Percentiles rank a stretch among this genome's conserved stretches.
phyloP scores from a whole-genome alignment of 1,140 invertebrate species.

The Drosophila ananassae region DNA sequence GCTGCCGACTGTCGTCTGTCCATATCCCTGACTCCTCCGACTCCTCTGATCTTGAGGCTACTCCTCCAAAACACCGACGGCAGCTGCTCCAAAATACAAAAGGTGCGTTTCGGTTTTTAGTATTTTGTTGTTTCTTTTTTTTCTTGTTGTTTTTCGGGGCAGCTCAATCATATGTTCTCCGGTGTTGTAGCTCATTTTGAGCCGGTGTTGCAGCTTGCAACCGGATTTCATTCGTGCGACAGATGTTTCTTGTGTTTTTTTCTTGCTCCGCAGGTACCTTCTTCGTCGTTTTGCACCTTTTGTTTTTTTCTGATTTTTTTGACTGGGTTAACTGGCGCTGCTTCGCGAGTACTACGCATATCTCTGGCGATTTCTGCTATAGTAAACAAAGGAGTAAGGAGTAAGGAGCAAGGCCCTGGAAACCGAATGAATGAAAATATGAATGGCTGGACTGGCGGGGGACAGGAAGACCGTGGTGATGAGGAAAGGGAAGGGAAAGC shows the following conservation, averaged over 20 bases:
- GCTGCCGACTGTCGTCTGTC: conserved; percentile 32
- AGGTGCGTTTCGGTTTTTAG: conserved; percentile 59
- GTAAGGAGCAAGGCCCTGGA: conserved; percentile 39
- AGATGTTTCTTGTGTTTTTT: conserved; percentile 56
- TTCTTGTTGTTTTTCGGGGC: conserved; percentile 32
- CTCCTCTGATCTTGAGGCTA: conserved; percentile 22
- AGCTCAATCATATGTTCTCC: conserved; percentile 72
- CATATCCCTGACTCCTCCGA: conserved; percentile 4
- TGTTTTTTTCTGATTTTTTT: conserved; percentile 5
- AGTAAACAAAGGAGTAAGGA: conserved; percentile 67
- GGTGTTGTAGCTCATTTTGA: conserved; percentile 45
- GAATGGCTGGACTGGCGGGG: conserved; percentile 41
- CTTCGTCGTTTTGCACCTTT: conserved; percentile 23
- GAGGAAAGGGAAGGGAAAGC: conserved; percentile 2
- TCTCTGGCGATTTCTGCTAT: conserved; percentile 20
- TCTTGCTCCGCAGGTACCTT: conserved; percentile 16
- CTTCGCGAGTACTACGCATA: conserved; percentile 62
- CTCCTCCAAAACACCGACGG: conserved; percentile 27
- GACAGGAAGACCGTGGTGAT: not conserved
- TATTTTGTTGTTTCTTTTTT: conserved; percentile 24
- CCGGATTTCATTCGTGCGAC: conserved; percentile 60
- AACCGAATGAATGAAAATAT: conserved; percentile 61
- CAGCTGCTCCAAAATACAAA: conserved; percentile 60
- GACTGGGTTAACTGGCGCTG: conserved; percentile 61
- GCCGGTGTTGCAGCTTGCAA: conserved; percentile 71